Evolutionary conservation across 1,140 invertebrate species (phyloP).

Genomic region (Ostrea edulis): DNA sequence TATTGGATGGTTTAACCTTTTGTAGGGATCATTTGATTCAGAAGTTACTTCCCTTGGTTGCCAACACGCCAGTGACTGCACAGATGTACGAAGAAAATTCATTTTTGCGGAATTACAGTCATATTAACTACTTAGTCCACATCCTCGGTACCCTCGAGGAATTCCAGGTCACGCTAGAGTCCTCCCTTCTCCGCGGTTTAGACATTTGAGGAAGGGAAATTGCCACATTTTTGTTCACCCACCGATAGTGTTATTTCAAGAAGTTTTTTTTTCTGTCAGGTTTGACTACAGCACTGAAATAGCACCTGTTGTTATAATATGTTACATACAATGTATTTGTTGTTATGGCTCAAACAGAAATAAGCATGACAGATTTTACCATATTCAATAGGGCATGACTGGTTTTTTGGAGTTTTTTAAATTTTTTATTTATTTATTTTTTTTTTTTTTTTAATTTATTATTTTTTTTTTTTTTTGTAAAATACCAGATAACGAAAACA

Average conservation of each 20-base stretch:
- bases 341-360: background rate
- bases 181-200: constrained; percentile 96
- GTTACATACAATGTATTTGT: background rate
- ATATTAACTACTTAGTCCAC: constrained; percentile 93
- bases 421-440: too few species aligned
- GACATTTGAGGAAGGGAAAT: constrained; percentile 63
- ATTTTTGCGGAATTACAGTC: constrained; percentile 91
- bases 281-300: too few species aligned
- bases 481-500: background rate
- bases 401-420: background rate
- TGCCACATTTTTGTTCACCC: background rate
- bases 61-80: constrained; percentile 89
- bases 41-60: constrained; percentile 92
- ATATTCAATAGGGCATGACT: background rate
- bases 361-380: background rate
- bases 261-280: too few species aligned
- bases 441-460: too few species aligned
- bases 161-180: constrained; percentile 94
- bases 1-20: too few species aligned
- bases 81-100: constrained; percentile 98
- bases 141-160: constrained; percentile 95
- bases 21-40: constrained; percentile 94
- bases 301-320: too few species aligned
- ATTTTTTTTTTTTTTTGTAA: too few species aligned
- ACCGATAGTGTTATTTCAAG: too few species aligned